Base-by-base conservation (phyloP, 1,140 invertebrate species). In the Leptinotarsa texana region DNA sequence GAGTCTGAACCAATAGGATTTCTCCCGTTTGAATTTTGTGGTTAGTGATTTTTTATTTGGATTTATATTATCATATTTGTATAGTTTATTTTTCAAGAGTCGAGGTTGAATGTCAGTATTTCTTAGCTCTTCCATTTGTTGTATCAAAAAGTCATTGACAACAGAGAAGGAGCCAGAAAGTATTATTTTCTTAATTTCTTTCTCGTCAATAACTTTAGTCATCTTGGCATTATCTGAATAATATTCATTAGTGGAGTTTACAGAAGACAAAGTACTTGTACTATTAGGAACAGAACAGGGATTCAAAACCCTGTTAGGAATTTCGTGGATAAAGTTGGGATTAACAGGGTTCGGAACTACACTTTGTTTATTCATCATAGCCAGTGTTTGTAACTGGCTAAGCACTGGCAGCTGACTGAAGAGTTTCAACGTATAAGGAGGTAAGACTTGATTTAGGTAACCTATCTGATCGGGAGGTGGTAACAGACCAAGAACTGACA, bases 91-190 rank as follows among this genome's bases (percentile, higher is more conserved):
- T 63, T 74, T 79, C 22, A 67, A 75, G 1, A 51, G 6, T 24
- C 51, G 72, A n/a, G 67, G 27, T 13, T 76, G 18, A 27, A 65
- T 57, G 5, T 73, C 27, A 18, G 24, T 24, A 63, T 63, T 69
- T 6, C 61, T 13, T 3, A 80, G 57, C 51, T 75, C 61, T n/a
- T 72, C 27, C 13, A 80, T 42, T 75, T 80, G 75, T 15, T 27
- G n/a, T 1, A 18, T 27, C 6, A 80, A 21, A 65, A 80, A 78
- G 6, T 75, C 17, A 49, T 67, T 75, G 17, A 80, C 63, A 47
- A 62, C 62, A 13, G 22, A 11, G 17, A 63, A 21, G 4, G 74
- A 13, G 3, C 0, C 24, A 61, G 33, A 17, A 42, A 72, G 68
- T 17, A 69, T 51, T 3, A 73, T 74, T 65, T 68, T 27, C 69